Conservation (phyloP, 2,888 invertebrate genomes). For the Sesia apiformis region DNA sequence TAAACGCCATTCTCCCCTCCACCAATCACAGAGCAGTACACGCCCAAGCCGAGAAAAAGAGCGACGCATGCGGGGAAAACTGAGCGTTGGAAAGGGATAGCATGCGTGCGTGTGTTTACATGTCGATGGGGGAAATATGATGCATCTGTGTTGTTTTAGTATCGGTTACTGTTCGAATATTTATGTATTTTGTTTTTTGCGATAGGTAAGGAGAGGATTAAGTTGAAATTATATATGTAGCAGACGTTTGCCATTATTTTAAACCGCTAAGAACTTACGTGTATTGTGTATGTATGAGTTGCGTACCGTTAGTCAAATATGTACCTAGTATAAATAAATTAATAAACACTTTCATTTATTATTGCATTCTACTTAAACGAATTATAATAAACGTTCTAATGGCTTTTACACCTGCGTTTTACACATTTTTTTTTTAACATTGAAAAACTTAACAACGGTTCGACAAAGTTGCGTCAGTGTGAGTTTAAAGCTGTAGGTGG, state of each 20-base stretch:
- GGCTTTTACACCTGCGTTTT: background rate
- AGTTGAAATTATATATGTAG: slow-evolving; percentile 17
- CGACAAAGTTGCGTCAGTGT: slow-evolving; percentile 1
- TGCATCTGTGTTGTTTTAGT: slow-evolving; percentile 70
- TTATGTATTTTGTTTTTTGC: slow-evolving; percentile 48
- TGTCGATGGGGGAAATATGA: slow-evolving; percentile 60
- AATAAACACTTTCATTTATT: too few relatives aligned
- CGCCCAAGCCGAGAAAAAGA: slow-evolving; percentile 47
- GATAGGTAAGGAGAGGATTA: slow-evolving; percentile 48
- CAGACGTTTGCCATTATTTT: background rate
- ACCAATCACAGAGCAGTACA: slow-evolving; percentile 57
- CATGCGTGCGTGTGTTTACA: slow-evolving; percentile 53
- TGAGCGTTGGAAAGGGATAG: slow-evolving; percentile 26
- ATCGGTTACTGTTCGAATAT: slow-evolving; percentile 65
- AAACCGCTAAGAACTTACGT: too few relatives aligned
- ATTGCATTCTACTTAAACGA: too few relatives aligned
- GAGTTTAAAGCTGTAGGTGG: slow-evolving; percentile 3
- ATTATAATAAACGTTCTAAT: too few relatives aligned
- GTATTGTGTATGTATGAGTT: too few relatives aligned
- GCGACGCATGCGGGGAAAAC: slow-evolving; percentile 38
- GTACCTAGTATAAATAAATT: too few relatives aligned
- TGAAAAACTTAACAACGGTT: slow-evolving; percentile 1
- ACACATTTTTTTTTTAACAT: background rate
- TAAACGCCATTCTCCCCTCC: slow-evolving; percentile 52
- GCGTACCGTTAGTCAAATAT: too few relatives aligned